phyloP scores from a whole-genome alignment of 1,140 invertebrate genomes.

The Pentalonia nigronervosa region DNA sequence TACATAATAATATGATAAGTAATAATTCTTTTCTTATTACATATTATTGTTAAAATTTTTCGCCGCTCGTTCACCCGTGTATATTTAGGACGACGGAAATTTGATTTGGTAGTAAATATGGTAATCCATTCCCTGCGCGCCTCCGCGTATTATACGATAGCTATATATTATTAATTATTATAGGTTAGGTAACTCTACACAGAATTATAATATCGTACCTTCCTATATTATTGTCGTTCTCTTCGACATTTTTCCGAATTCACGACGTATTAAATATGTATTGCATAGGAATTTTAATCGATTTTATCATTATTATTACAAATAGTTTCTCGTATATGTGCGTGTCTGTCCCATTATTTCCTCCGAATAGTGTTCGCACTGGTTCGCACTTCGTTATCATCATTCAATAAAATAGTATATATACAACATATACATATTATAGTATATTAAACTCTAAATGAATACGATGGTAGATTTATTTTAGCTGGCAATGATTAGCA shows the following conservation, averaged over 20 bases:
- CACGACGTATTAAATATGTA: neutral
- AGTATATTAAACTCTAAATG: neutral
- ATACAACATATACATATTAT: neutral
- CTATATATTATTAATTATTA: neutral
- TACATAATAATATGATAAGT: neutral
- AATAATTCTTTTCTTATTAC: neutral
- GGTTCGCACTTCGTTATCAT: neutral
- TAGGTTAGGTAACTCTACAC: too few species aligned
- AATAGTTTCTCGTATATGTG: neutral
- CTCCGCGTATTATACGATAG: neutral
- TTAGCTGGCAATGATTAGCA: neutral
- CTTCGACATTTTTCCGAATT: neutral
- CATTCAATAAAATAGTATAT: neutral
- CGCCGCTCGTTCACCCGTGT: neutral
- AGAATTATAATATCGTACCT: neutral
- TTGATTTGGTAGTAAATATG: neutral
- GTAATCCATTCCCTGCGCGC: neutral
- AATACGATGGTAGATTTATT: neutral
- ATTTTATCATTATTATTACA: neutral
- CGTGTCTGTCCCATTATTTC: neutral
- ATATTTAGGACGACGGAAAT: neutral
- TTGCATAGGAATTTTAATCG: conserved; percentile 5
- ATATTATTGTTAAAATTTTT: neutral
- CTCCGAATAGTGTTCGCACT: neutral
- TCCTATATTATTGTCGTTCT: neutral